Evolutionary conservation across 2,797 vertebrate species (phyloP), one percentile per base, ranked within the genome.

Genomic region (Nannoperca australis): DNA sequence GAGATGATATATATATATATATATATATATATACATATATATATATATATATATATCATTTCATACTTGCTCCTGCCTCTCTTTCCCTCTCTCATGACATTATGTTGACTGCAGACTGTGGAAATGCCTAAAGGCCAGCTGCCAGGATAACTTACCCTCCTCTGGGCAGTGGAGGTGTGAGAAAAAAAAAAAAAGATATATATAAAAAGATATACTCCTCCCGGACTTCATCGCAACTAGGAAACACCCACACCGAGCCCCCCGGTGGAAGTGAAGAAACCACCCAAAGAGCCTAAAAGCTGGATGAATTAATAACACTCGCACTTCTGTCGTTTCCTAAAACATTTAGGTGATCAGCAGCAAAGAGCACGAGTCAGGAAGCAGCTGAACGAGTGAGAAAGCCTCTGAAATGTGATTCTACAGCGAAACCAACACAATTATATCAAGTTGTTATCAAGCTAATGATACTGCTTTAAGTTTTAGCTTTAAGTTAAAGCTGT

Each of bases 261-360:
- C 70, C 66, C 18, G 3, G 42, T 59, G 72, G 62, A 34, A 38
- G 66, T 22, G 59, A 45, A 51, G 55, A 77, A 75, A 51, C 71
- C 36, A 18, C 4, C 73, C 24, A 54, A 17, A 72, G 69, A 80
- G 71, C 75, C 65, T 71, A 60, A 79, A 42, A 75, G 72, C 81
- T 24, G 36, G 56, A 87, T 87, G 65, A 91, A 88, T 84, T 75
- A 86, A 79, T 78, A 81, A 89, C 79, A 78, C 66, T 63, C n/a
- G 27, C 47, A 55, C 58, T 68, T 56, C 61, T 78, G 76, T 79
- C 76, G 60, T 83, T 88, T 68, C 65, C 70, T 86, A 32, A 86
- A 88, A 88, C 85, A 81, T 89, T 85, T 78, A 82, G 49, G 50
- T 75, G 72, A 84, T 85, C 74, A 81, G 81, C 49, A 70, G 72